Conservation (phyloP, 2,797 vertebrate species). For the Pogoniulus pusillus region DNA sequence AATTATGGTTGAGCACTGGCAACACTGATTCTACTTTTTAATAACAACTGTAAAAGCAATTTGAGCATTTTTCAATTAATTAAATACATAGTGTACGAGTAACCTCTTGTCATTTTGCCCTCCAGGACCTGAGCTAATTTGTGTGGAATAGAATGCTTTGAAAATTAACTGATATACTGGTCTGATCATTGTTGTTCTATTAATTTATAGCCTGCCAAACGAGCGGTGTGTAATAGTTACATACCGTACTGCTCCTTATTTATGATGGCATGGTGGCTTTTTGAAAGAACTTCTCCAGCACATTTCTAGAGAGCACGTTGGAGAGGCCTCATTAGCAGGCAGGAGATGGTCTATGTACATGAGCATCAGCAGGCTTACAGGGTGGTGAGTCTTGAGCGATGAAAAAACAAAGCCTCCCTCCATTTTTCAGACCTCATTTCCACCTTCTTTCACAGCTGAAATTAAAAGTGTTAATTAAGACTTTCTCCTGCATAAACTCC, state of each 20-base stretch:
- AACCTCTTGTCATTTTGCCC: slow-evolving; percentile 99
- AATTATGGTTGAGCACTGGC: slow-evolving; percentile 99
- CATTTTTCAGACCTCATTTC: slow-evolving; percentile 11
- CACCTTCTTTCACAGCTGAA: slow-evolving; percentile 47
- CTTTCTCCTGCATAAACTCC: slow-evolving; percentile 31
- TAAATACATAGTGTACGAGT: slow-evolving; percentile 99
- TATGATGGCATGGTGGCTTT: not conserved
- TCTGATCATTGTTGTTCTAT: slow-evolving; percentile 74
- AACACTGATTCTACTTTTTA: slow-evolving; percentile 96
- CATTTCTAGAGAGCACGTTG: not conserved
- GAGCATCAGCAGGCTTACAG: not conserved
- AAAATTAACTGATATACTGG: slow-evolving; percentile 82
- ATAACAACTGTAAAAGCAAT: slow-evolving; percentile 99
- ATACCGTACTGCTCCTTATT: slow-evolving; percentile 27
- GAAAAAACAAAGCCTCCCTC: slow-evolving; percentile 30
- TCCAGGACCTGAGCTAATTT: slow-evolving; percentile 99
- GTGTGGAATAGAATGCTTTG: slow-evolving; percentile 93
- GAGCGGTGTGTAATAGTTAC: slow-evolving; percentile 67
- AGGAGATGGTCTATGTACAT: not conserved
- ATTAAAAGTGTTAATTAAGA: slow-evolving; percentile 60
- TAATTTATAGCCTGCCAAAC: slow-evolving; percentile 74
- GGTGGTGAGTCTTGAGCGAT: not conserved
- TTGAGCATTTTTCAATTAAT: slow-evolving; percentile 99
- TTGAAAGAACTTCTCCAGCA: not conserved
- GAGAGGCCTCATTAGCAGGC: slow-evolving; percentile 67